Conservation (phyloP, 2,113 vertebrate species). For the Nothocercus julius region DNA sequence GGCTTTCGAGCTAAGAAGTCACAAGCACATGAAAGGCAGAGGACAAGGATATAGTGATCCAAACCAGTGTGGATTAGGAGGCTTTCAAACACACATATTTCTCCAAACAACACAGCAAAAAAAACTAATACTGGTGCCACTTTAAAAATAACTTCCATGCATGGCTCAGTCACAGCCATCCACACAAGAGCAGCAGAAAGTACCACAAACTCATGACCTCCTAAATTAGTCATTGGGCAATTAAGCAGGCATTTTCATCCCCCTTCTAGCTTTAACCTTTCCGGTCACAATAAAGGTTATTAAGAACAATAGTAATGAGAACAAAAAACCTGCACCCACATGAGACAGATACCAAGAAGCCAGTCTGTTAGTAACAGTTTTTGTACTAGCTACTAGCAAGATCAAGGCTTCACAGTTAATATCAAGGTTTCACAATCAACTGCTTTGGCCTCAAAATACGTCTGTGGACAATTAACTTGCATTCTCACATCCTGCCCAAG, state of each 20-base stretch:
- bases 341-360: not conserved
- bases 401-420: not conserved
- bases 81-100: not conserved
- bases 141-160: not conserved
- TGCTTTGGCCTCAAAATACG: not conserved
- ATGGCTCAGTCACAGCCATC: not conserved
- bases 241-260: not conserved
- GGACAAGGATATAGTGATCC: not conserved
- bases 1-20: conserved; percentile 4
- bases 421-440: not conserved
- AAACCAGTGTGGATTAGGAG: not conserved
- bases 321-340: not conserved
- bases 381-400: not conserved
- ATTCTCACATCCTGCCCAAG: conserved; percentile 23
- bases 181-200: not conserved
- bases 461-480: not conserved
- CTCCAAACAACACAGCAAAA: not conserved
- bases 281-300: not conserved
- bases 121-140: not conserved
- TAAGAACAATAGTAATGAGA: not conserved
- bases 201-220: not conserved
- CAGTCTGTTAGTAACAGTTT: not conserved
- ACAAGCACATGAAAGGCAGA: not conserved
- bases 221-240: not conserved
- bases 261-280: not conserved